Conservation (phyloP, 2,888 invertebrate genomes). For the Griposia aprilina region DNA sequence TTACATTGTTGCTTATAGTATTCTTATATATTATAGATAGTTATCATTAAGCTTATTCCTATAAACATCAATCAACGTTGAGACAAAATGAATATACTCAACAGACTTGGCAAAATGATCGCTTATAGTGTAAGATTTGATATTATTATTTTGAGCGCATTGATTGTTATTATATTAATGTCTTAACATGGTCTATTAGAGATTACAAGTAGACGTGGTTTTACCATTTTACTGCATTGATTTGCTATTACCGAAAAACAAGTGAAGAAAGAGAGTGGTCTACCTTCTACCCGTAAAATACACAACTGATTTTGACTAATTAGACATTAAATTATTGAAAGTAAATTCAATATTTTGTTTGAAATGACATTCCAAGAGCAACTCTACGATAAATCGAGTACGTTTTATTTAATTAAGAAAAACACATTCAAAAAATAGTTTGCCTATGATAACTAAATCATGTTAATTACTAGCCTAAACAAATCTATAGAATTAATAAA, state of each 20-base stretch:
- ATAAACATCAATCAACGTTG: neutral
- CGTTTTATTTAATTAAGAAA: neutral
- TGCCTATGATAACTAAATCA: neutral
- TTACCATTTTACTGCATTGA: too few species aligned
- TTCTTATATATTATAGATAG: neutral
- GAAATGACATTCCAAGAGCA: neutral
- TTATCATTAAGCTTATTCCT: neutral
- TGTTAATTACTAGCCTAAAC: neutral
- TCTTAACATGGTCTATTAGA: neutral
- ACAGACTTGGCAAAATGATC: neutral
- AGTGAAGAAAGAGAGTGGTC: neutral
- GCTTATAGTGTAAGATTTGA: too few species aligned
- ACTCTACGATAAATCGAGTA: neutral
- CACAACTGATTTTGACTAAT: neutral
- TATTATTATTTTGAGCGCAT: neutral
- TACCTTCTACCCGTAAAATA: neutral
- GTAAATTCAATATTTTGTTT: neutral
- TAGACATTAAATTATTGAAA: neutral
- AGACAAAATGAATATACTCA: neutral
- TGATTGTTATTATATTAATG: neutral
- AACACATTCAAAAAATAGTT: too few species aligned
- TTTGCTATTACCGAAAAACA: neutral
- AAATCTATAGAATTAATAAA: constrained; percentile 25
- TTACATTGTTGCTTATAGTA: too few species aligned
- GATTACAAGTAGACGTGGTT: neutral